These are phyloP conservation scores for Thermophis baileyi DNA, from an alignment of 2,113 vertebrate species.

Conservation along the genomic window DNA sequence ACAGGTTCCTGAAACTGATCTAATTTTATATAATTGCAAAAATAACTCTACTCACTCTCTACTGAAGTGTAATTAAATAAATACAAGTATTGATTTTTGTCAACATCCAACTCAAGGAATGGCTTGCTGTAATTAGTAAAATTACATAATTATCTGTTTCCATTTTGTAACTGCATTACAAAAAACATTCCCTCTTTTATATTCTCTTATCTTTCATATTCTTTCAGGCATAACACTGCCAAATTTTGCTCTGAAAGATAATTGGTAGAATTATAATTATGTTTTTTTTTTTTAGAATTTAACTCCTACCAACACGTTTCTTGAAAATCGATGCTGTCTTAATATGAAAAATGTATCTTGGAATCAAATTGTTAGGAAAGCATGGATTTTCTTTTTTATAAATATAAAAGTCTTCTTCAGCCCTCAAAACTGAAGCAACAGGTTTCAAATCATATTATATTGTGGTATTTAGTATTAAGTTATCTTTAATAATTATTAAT, in stretches of 20 bases:
- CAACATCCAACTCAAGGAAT: constrained; percentile 21
- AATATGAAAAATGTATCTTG: constrained; percentile 31
- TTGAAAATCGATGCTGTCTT: constrained; percentile 24
- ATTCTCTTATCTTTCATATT: constrained; percentile 30
- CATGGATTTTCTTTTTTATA: not conserved
- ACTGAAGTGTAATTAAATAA: not conserved
- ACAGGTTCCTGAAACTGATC: not conserved
- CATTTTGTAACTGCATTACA: constrained; percentile 44
- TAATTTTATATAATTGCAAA: not conserved
- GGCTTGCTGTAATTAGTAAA: constrained; percentile 7
- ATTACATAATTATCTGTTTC: constrained; percentile 28
- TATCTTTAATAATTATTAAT: not conserved
- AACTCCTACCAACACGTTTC: constrained; percentile 27
- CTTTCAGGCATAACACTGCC: constrained; percentile 9
- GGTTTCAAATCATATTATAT: not conserved
- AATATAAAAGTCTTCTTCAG: not conserved
- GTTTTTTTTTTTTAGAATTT: constrained; percentile 8
- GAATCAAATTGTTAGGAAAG: constrained; percentile 14
- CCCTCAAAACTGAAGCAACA: not conserved
- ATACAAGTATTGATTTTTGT: constrained; percentile 36
- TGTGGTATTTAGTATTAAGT: not conserved
- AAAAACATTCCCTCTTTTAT: constrained; percentile 31
- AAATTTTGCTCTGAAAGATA: constrained; percentile 31
- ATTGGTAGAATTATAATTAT: constrained; percentile 36
- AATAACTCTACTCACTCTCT: not conserved